phyloP scores from a whole-genome alignment of 2,888 invertebrate genomes.

The Acanthoscelides obtectus region DNA sequence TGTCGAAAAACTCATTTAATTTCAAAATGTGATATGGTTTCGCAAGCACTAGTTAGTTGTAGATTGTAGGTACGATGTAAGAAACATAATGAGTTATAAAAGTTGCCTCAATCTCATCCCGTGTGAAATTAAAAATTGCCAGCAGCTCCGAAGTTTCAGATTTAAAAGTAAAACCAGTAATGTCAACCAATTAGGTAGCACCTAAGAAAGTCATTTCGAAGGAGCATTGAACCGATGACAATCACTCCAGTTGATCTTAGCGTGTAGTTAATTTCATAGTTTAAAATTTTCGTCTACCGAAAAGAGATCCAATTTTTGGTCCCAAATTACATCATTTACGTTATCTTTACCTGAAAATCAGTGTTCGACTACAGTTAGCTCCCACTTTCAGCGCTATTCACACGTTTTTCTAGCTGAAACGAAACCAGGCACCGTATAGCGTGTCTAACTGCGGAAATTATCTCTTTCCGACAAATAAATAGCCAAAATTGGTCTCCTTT shows the following conservation, averaged over 20 bases:
- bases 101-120: too few species aligned
- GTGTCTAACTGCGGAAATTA: conserved; percentile 12
- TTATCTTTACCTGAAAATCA: not conserved
- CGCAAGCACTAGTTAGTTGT: too few species aligned
- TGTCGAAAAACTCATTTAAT: too few species aligned
- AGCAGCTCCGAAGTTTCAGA: too few species aligned
- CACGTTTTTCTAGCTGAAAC: not conserved
- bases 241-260: not conserved
- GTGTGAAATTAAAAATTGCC: too few species aligned
- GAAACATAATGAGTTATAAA: too few species aligned
- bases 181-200: not conserved
- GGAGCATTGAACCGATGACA: not conserved
- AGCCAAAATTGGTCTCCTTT: conserved; percentile 10
- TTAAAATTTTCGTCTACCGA: not conserved
- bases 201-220: not conserved
- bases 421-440: conserved; percentile 1
- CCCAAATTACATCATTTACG: not conserved
- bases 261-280: not conserved
- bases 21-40: too few species aligned
- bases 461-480: conserved; percentile 11
- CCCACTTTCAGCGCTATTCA: not conserved
- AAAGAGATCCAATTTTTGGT: not conserved
- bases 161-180: not conserved
- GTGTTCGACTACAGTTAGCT: not conserved
- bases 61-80: too few species aligned